Evolutionary conservation across 2,797 vertebrate genomes (phyloP), one percentile per base, ranked within the genome.

Genomic region (Crossoptilon crossoptilon): DNA sequence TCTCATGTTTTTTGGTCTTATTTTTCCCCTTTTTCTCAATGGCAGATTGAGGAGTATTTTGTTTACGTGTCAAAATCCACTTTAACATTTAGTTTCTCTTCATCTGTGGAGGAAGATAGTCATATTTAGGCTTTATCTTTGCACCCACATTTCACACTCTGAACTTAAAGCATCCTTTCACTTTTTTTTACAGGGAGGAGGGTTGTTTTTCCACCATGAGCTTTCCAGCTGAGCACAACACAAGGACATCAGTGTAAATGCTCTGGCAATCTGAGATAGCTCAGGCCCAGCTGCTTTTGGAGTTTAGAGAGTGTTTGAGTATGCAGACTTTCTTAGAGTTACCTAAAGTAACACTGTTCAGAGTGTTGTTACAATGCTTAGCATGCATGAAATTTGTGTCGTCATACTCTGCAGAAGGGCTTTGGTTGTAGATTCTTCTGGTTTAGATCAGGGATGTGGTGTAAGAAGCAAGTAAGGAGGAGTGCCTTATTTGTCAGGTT

Each of bases 1-100:
- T 31, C 3, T 55, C 2, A 14, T 31, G 1, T 37, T 68, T 48
- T 43, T 49, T 10, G 9, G 16, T 22, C 18, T 41, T 41, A 29
- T 2, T 2, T 10, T 0, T 3, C 2, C 4, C 3, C 5, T 3
- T 10, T 2, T 8, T 12, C 16, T n/a, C 2, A 1, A 12, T 27
- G 59, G 13, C 29, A 59, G 51, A 55, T 85, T 41, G n/a, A 44
- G 39, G 11, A 79, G 9, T 90, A 26, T 81, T 91, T 94, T 94
- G 33, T 43, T 90, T 70, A 1, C 11, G 21, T 37, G 17, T 85
- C 71, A 24, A 64, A 64, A 0, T 60, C 21, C 31, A 44, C 48
- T 68, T 91, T 59, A 74, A 53, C 56, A 58, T 58, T 44, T 43
- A 68, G 39, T 71, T 89, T 49, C 26, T 80, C 0, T 0, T 71